These are phyloP conservation scores for Isoperla grammatica DNA, from an alignment of 2,888 invertebrate genomes.

Conservation along the genomic window DNA sequence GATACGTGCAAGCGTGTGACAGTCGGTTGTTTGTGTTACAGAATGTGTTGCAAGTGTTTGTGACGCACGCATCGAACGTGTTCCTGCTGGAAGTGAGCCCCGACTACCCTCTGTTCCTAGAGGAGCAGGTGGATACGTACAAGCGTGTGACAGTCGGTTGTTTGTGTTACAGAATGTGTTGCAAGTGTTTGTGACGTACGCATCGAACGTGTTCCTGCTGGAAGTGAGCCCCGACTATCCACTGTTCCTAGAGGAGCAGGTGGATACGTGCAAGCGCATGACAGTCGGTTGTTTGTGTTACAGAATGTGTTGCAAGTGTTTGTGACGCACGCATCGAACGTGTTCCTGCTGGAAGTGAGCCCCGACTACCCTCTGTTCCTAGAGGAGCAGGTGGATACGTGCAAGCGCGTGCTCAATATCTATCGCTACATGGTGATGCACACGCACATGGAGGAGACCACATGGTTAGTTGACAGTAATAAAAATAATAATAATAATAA, in stretches of 20 bases:
- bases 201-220: slow-evolving; percentile 88
- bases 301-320: slow-evolving; percentile 81
- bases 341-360: slow-evolving; percentile 68
- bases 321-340: slow-evolving; percentile 92
- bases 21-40: slow-evolving; percentile 45
- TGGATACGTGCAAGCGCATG: slow-evolving; percentile 93
- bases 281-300: slow-evolving; percentile 46
- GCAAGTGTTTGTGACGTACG: slow-evolving; percentile 89
- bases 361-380: slow-evolving; percentile 54
- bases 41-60: slow-evolving; percentile 80
- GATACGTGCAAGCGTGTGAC: no score
- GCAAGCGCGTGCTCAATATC: slow-evolving; percentile 92
- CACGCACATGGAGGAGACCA: slow-evolving; percentile 82
- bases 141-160: no score
- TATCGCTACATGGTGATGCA: slow-evolving; percentile 98
- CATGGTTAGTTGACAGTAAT: slow-evolving; percentile 81
- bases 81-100: slow-evolving; percentile 64
- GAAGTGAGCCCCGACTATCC: slow-evolving; percentile 49
- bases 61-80: slow-evolving; percentile 92
- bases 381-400: slow-evolving; percentile 92
- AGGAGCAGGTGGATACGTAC: slow-evolving; percentile 93
- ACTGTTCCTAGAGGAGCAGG: slow-evolving; percentile 78
- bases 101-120: slow-evolving; percentile 57
- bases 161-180: slow-evolving; percentile 62
- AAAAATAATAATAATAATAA: no score